Base-by-base conservation (phyloP, 2,797 vertebrate genomes). In the Phyllotis vaccarum region DNA sequence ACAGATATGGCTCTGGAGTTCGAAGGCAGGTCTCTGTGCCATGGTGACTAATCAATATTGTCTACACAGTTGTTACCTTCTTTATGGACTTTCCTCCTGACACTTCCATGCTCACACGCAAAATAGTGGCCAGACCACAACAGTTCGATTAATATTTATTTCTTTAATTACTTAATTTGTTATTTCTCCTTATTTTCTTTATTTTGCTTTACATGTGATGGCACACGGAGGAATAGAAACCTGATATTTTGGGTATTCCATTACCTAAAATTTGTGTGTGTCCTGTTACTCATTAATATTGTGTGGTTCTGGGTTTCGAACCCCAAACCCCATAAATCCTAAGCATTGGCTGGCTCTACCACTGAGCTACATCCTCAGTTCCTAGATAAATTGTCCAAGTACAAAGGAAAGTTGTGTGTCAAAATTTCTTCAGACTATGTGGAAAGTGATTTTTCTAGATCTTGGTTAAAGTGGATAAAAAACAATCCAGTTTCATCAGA, bases 401-500 rank as follows among this genome's bases (percentile, higher is more conserved):
- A 89, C 52, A 89, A 86, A 88, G 22, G 37, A 76, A 40, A 95
- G 82, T 9, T 52, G 5, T 60, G 6, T 93, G n/a, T 92, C 58
- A 70, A 85, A 79, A 66, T 94, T 94, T 92, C 72, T 92, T 37
- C 64, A 90, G 52, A n/a, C 40, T 86, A 3, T 87, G 52, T 37
- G 34, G 43, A 58, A 86, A 91, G 93, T 34, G 22, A 40, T 37
- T 79, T 95, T 90, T 95, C 52, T 94, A 92, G 79, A 91, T 96
- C 93, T 96, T 82, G 83, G 68, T 86, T 62, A 66, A 86, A 40
- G 87, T 79, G 54, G 92, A 88, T n/a, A 94, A 94, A n/a, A 75
- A 34, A 75, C 91, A 90, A 95, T 98, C 97, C 81, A 66, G 76
- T 97, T 96, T 97, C 89, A 94, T 91, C 98, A 97, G 78, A 91